Evolutionary conservation across 2,888 invertebrate genomes (phyloP), one percentile per base, ranked within the genome.

Genomic region (Drosophila nr. perissopoda): DNA sequence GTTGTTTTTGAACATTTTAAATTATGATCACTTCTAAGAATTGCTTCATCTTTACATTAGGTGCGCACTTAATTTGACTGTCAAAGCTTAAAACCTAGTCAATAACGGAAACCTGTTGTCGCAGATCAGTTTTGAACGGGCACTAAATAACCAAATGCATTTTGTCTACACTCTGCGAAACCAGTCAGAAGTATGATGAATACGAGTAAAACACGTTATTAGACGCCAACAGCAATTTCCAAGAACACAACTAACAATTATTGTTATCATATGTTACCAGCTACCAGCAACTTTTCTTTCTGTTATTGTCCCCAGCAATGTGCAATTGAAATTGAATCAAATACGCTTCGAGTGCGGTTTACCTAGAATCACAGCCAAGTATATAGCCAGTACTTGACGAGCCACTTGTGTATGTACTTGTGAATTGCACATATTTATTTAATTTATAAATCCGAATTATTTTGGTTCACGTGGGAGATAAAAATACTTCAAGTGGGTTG

Each of bases 231-330:
- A 45, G 25, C 8, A 56, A 69, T 66, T 76, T 72, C 73, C 73
- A 73, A 80, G 78, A 76, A 80, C 60, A 45, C 48, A 72, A 33
- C 45, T 34, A 59, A 70, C 60, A 73, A 76, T 53, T 75, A 60
- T 60, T 45, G 59, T 56, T 74, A 59, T 51, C 49, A 45, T 38
- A 51, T 42, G 57, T 31, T 36, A 29, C n/a, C 45, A 69, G 56
- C 73, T 67, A 56, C 73, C 45, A 45, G 21, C 25, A 45, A 45
- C 45, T 45, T 45, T 45, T 45, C 45, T 16, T 45, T 45, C 21
- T 45, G 25, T 8, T 1, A 16, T 45, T 45, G 16, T 13, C 38
- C 13, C 16, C 38, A 56, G 57, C 40, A 52, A 61, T 48, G 34
- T 59, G 51, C 29, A 67, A 71, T 61, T 66, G 2, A 60, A 74